Percentiles rank a stretch among this genome's conserved stretches.
Evolutionary conservation across 2,797 vertebrate species (phyloP).

Genomic region (Lindbergichthys nudifrons): DNA sequence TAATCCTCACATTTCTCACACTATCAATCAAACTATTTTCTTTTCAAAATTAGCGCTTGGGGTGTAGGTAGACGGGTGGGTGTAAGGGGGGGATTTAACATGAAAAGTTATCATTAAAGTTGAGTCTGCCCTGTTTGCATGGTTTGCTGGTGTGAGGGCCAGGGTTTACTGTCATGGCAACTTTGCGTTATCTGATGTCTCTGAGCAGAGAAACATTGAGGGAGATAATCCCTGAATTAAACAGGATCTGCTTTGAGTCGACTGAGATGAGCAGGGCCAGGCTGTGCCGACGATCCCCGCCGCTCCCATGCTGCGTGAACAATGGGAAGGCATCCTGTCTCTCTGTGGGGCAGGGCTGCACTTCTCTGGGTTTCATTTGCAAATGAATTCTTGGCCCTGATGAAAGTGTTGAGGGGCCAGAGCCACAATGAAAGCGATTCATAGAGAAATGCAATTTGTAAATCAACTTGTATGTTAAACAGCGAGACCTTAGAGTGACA

Average conservation of each 20-base stretch:
- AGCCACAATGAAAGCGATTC: slow-evolving; percentile 93
- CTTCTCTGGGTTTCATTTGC: slow-evolving; percentile 99
- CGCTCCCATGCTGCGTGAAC: slow-evolving; percentile 99
- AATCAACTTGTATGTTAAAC: slow-evolving; percentile 95
- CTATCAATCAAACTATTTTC: slow-evolving; percentile 63
- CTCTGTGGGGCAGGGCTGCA: slow-evolving; percentile 96
- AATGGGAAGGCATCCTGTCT: slow-evolving; percentile 99
- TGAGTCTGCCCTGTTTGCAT: slow-evolving; percentile 85
- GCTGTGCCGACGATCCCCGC: slow-evolving; percentile 93
- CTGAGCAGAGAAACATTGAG: slow-evolving; percentile 94
- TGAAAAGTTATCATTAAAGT: slow-evolving; percentile 88
- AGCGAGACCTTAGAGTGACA: slow-evolving; percentile 84
- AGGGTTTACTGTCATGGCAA: slow-evolving; percentile 99
- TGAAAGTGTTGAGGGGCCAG: slow-evolving; percentile 95
- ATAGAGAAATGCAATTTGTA: slow-evolving; percentile 97
- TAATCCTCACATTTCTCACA: slow-evolving; percentile 60
- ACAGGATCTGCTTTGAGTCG: slow-evolving; percentile 94
- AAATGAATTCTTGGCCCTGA: slow-evolving; percentile 96
- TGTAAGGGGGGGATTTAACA: slow-evolving; percentile 77
- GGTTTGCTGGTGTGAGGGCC: slow-evolving; percentile 88
- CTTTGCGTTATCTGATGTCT: slow-evolving; percentile 99
- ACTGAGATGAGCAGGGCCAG: slow-evolving; percentile 96
- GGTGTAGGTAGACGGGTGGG: slow-evolving; percentile 47
- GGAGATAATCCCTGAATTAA: slow-evolving; percentile 99
- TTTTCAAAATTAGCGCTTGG: slow-evolving; percentile 56